These are phyloP conservation scores for Frieseomelitta varia DNA, from an alignment of 1,140 invertebrate genomes.

Conservation along the genomic window DNA sequence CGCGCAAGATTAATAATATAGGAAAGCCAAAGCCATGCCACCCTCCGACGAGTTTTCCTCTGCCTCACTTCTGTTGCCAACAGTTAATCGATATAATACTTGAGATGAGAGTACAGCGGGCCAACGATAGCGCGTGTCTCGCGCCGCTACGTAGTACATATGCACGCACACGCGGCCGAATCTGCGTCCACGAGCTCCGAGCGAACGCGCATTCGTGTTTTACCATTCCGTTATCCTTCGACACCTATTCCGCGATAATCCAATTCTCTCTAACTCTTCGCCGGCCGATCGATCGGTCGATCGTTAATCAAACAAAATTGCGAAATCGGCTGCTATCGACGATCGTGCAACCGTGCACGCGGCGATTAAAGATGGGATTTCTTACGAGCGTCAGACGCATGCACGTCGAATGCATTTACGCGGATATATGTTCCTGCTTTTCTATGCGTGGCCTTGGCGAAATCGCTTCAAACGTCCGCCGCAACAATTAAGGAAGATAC, in stretches of 20 bases:
- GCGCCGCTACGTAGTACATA: conserved; percentile 44
- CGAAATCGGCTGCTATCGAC: too few relatives aligned
- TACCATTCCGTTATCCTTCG: not conserved
- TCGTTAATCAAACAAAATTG: not conserved
- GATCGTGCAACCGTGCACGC: not conserved
- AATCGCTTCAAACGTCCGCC: too few relatives aligned
- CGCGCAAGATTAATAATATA: conserved; percentile 82
- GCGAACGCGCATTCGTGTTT: not conserved
- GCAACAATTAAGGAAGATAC: too few relatives aligned
- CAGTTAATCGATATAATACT: conserved; percentile 83
- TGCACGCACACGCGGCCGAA: conserved; percentile 35
- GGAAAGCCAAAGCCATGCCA: conserved; percentile 78
- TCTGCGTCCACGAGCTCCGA: not conserved
- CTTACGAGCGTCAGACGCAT: too few relatives aligned
- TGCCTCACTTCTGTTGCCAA: conserved; percentile 80
- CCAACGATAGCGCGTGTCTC: conserved; percentile 55
- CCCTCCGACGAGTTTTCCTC: conserved; percentile 71
- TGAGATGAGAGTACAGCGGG: conserved; percentile 77
- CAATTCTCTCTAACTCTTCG: not conserved
- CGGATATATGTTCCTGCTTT: too few relatives aligned
- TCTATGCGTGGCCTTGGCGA: too few relatives aligned
- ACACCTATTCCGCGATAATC: not conserved
- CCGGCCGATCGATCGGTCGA: not conserved
- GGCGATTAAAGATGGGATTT: too few relatives aligned
- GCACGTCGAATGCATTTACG: too few relatives aligned